Evolutionary conservation across 2,888 invertebrate genomes (phyloP).

Genomic region (Brenthis daphne): DNA sequence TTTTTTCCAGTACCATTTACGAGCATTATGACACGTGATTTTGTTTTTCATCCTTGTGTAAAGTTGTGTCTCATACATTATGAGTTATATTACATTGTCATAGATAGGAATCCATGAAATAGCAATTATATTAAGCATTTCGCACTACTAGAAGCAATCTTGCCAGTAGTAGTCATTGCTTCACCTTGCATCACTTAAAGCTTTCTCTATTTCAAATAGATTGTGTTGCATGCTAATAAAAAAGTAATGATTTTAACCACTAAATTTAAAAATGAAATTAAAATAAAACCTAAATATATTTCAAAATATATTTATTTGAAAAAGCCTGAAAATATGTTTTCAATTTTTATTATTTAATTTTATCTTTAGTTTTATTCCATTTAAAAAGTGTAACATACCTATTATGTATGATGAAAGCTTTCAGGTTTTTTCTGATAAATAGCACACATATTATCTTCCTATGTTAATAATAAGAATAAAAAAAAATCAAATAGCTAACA

Average conservation of each 20-base stretch:
- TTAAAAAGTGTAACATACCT: not conserved
- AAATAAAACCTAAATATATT: slow-evolving; percentile 20
- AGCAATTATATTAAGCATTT: not conserved
- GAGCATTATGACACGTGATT: not conserved
- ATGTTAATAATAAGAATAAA: not conserved
- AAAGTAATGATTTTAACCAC: slow-evolving; percentile 39
- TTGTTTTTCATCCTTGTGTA: not conserved
- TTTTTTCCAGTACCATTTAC: not conserved
- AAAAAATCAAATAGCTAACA: not conserved
- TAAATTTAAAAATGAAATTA: slow-evolving; percentile 39
- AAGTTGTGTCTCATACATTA: too few relatives aligned
- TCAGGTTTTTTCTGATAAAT: not conserved
- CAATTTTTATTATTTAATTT: not conserved
- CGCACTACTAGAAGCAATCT: not conserved
- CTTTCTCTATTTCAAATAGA: slow-evolving; percentile 30
- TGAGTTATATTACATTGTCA: too few relatives aligned
- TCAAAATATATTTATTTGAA: slow-evolving; percentile 22
- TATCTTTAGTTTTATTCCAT: not conserved
- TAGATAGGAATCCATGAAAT: not conserved
- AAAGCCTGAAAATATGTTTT: slow-evolving; percentile 1
- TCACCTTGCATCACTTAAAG: slow-evolving; percentile 25
- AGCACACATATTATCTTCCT: slow-evolving; percentile 1
- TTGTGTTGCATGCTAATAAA: slow-evolving; percentile 63
- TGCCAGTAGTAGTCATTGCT: slow-evolving; percentile 23
- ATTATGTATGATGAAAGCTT: not conserved